Percentiles rank a stretch among this genome's conserved stretches.
Conservation (phyloP, 1,140 invertebrate species). For the Heliconius eleuchia region DNA sequence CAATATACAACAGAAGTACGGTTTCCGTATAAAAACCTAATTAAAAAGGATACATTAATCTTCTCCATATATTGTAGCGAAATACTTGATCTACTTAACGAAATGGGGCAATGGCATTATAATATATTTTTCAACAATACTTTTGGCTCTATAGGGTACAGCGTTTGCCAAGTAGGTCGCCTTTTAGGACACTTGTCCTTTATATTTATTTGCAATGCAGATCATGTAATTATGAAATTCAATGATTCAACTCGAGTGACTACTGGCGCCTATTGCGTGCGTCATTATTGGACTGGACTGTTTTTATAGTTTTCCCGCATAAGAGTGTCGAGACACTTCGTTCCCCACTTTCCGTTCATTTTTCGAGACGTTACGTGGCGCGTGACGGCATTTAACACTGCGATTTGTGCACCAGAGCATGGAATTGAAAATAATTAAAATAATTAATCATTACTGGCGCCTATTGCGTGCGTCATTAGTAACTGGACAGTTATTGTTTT, state of each 20-base stretch:
- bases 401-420: too few species aligned
- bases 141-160: constrained; percentile 34
- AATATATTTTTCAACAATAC: constrained; percentile 31
- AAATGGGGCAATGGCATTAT: constrained; percentile 35
- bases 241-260: constrained; percentile 32
- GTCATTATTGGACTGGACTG: constrained; percentile 22
- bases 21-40: background rate
- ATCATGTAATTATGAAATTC: constrained; percentile 29
- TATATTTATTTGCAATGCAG: constrained; percentile 37
- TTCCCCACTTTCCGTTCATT: too few species aligned
- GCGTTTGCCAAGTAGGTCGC: constrained; percentile 45
- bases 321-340: too few species aligned
- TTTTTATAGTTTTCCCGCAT: too few species aligned
- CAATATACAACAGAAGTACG: background rate
- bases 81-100: constrained; percentile 13
- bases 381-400: too few species aligned
- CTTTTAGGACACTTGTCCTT: constrained; percentile 30
- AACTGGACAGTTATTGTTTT: constrained; percentile 21
- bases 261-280: constrained; percentile 14
- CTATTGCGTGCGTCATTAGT: constrained; percentile 24
- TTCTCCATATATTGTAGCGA: constrained; percentile 13
- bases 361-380: too few species aligned
- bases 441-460: constrained; percentile 4
- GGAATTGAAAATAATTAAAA: too few species aligned
- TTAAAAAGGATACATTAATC: constrained; percentile 15